These are phyloP conservation scores for Venturia canescens DNA, from an alignment of 1,140 invertebrate species.

Conservation along the genomic window DNA sequence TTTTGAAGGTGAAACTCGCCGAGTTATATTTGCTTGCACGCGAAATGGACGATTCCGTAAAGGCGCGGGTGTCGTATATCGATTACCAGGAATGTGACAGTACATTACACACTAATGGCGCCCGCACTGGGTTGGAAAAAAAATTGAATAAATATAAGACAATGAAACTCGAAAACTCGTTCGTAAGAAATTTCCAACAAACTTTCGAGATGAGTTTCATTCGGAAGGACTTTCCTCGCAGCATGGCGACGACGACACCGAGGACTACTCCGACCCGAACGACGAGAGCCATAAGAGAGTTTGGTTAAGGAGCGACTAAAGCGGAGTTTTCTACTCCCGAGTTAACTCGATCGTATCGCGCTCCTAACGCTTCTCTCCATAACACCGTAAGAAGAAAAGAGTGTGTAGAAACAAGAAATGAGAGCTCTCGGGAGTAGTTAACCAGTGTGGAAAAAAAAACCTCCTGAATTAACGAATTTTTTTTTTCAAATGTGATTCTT, in stretches of 20 bases:
- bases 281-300: constrained; percentile 32
- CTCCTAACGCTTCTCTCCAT: constrained; percentile 24
- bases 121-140: no score
- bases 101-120: no score
- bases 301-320: constrained; percentile 42
- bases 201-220: constrained; percentile 41
- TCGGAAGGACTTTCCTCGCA: constrained; percentile 26
- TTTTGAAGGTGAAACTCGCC: no score
- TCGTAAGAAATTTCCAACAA: constrained; percentile 35
- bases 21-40: no score
- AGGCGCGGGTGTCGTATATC: no score
- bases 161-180: constrained; percentile 39
- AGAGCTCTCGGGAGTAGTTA: constrained; percentile 20
- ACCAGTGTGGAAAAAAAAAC: constrained; percentile 1
- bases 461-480: not conserved
- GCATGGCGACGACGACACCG: not conserved
- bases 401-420: constrained; percentile 26
- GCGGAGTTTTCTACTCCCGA: constrained; percentile 39
- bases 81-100: no score
- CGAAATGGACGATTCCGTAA: no score
- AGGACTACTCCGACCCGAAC: not conserved
- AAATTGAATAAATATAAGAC: not conserved
- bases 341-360: constrained; percentile 33
- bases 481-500: not conserved
- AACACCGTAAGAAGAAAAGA: constrained; percentile 21